Evolutionary conservation across 2,113 vertebrate genomes (phyloP).

Genomic region (Hypanus sabinus): DNA sequence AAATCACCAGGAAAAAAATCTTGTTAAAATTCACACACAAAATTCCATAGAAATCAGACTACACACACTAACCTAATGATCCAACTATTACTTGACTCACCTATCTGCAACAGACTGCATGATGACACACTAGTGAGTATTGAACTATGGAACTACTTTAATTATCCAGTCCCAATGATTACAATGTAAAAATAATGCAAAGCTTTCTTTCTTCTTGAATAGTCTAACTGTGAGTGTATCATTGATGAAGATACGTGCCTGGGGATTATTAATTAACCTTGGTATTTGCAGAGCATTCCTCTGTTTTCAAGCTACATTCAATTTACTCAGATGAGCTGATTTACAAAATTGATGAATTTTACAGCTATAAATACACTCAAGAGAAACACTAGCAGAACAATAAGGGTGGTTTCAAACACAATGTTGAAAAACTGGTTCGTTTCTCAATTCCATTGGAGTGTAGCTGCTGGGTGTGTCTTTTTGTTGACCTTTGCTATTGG

Average conservation of each 20-base stretch:
- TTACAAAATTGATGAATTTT: slow-evolving; percentile 37
- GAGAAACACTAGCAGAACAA: slow-evolving; percentile 20
- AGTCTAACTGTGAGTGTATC: slow-evolving; percentile 23
- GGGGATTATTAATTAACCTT: slow-evolving; percentile 38
- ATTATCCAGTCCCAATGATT: slow-evolving; percentile 20
- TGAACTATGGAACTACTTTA: slow-evolving; percentile 33
- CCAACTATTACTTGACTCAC: slow-evolving; percentile 24
- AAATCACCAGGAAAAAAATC: slow-evolving; percentile 1
- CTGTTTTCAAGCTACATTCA: slow-evolving; percentile 27
- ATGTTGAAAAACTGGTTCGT: slow-evolving; percentile 33
- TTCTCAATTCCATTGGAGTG: slow-evolving; percentile 31
- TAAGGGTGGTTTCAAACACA: slow-evolving; percentile 11
- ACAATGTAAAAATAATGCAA: neutral
- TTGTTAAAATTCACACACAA: slow-evolving; percentile 23
- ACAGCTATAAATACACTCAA: slow-evolving; percentile 20
- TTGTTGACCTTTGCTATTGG: slow-evolving; percentile 37
- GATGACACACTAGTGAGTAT: neutral
- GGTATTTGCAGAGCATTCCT: slow-evolving; percentile 34
- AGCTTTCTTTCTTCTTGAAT: neutral
- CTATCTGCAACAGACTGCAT: slow-evolving; percentile 21
- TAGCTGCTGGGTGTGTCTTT: slow-evolving; percentile 35
- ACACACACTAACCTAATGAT: neutral
- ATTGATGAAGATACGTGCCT: slow-evolving; percentile 33
- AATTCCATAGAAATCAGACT: neutral
- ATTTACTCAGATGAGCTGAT: slow-evolving; percentile 36